phyloP scores from a whole-genome alignment of 2,797 vertebrate species.

The Labroides dimidiatus region DNA sequence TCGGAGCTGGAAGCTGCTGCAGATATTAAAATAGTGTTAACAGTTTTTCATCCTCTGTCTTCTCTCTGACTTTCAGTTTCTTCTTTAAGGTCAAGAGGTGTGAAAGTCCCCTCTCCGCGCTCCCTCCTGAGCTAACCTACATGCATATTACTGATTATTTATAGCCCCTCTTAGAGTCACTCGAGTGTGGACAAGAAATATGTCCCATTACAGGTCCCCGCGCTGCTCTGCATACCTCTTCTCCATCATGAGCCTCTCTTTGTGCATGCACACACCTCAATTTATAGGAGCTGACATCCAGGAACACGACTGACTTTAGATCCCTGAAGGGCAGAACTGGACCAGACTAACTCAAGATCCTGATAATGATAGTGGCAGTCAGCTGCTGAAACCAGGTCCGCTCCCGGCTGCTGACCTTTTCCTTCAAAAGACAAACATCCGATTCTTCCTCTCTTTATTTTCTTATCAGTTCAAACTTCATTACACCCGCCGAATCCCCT shows the following conservation, averaged over 20 bases:
- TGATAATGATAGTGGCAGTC: too few relatives aligned
- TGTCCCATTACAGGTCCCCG: conserved; percentile 39
- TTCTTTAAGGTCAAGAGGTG: conserved; percentile 37
- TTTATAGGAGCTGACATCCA: conserved; percentile 4
- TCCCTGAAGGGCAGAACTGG: too few relatives aligned
- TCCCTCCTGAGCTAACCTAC: conserved; percentile 17
- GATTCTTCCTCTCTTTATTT: not conserved
- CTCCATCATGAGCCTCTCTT: conserved; percentile 32
- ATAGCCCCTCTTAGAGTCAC: conserved; percentile 46
- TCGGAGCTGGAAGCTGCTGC: too few relatives aligned
- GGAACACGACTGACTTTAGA: not conserved
- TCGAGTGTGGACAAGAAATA: conserved; percentile 41
- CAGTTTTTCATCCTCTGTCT: too few relatives aligned
- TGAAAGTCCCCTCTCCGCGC: conserved; percentile 25
- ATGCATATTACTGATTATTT: conserved; percentile 51
- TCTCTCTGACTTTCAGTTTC: conserved; percentile 24
- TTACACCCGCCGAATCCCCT: conserved; percentile 6
- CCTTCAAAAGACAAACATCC: not conserved
- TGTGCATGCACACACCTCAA: conserved; percentile 18
- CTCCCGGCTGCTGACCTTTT: too few relatives aligned
- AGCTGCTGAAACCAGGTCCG: too few relatives aligned
- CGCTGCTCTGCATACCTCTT: conserved; percentile 25
- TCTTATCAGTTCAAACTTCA: not conserved
- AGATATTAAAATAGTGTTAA: too few relatives aligned
- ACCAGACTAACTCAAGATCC: too few relatives aligned